Conservation (phyloP, 2,797 vertebrate species). For the Valencia hispanica region DNA sequence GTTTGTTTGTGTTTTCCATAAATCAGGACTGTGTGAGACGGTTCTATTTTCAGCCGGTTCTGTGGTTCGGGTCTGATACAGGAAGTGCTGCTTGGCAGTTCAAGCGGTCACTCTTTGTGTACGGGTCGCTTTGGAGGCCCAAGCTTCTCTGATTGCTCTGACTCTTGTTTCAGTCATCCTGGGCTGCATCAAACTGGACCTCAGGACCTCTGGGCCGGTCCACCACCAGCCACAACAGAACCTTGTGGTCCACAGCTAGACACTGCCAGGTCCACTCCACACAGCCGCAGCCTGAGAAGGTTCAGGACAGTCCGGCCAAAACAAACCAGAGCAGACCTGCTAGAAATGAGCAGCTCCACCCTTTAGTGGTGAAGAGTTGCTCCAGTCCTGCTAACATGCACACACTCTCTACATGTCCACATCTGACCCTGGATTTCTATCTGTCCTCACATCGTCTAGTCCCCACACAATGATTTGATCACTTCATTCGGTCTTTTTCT, state of each 20-base stretch:
- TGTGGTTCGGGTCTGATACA: slow-evolving; percentile 73
- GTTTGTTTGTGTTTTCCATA: not conserved
- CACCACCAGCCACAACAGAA: slow-evolving; percentile 68
- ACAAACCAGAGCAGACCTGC: slow-evolving; percentile 63
- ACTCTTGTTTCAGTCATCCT: slow-evolving; percentile 36
- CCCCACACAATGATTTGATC: slow-evolving; percentile 53
- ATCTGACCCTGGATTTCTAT: slow-evolving; percentile 40
- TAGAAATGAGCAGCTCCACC: slow-evolving; percentile 61
- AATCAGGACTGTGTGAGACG: not conserved
- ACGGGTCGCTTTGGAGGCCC: slow-evolving; percentile 50
- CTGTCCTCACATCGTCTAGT: slow-evolving; percentile 46
- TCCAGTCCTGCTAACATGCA: slow-evolving; percentile 40
- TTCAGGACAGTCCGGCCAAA: slow-evolving; percentile 63
- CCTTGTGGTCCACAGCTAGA: slow-evolving; percentile 59
- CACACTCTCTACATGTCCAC: slow-evolving; percentile 42
- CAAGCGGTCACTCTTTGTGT: slow-evolving; percentile 61
- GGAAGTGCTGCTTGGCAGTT: slow-evolving; percentile 70
- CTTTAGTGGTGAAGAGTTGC: slow-evolving; percentile 67
- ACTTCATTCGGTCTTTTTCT: slow-evolving; percentile 43
- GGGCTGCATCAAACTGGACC: slow-evolving; percentile 44
- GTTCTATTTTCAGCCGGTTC: not conserved
- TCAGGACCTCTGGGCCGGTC: slow-evolving; percentile 45
- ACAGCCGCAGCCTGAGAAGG: slow-evolving; percentile 55
- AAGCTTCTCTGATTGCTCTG: slow-evolving; percentile 45
- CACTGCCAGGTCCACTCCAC: slow-evolving; percentile 57